Evolutionary conservation across 2,888 invertebrate species (phyloP).

Genomic region (Ectemnius lituratus): DNA sequence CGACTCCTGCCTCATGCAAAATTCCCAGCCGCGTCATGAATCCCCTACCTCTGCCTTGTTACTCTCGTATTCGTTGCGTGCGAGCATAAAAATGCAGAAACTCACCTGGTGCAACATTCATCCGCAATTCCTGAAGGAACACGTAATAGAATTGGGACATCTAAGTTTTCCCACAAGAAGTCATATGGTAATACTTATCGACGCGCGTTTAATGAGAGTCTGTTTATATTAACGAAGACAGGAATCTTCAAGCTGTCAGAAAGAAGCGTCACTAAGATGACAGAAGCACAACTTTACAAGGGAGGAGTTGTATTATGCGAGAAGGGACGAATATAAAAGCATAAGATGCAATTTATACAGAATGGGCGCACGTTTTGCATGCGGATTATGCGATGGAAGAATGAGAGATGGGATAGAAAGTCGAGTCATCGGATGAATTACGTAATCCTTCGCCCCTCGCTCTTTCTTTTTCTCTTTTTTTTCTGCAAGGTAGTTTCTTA

Average conservation of each 20-base stretch:
- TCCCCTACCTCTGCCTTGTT: too few species aligned
- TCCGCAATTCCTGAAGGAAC: too few species aligned
- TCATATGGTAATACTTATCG: background rate
- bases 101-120: too few species aligned
- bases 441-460: conserved; percentile 24
- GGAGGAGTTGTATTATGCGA: conserved; percentile 23
- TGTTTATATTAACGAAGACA: too few species aligned
- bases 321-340: background rate
- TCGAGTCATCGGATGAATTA: conserved; percentile 28
- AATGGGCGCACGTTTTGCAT: conserved; percentile 11
- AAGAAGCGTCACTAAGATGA: too few species aligned
- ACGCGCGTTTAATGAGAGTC: background rate
- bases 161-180: too few species aligned
- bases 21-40: too few species aligned
- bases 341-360: conserved; percentile 11
- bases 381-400: conserved; percentile 13
- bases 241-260: too few species aligned
- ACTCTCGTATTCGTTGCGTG: too few species aligned
- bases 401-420: conserved; percentile 18
- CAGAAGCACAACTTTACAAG: background rate
- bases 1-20: too few species aligned
- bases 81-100: too few species aligned
- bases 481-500: conserved; percentile 1
- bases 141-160: too few species aligned
- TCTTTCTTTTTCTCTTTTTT: conserved; percentile 28